A percentile compares a stretch with the other conserved stretches of the same genome.
Evolutionary conservation across 35 echinoderm and acorn worm species (phyloP).

Genomic region (Stichopus chloronotus): DNA sequence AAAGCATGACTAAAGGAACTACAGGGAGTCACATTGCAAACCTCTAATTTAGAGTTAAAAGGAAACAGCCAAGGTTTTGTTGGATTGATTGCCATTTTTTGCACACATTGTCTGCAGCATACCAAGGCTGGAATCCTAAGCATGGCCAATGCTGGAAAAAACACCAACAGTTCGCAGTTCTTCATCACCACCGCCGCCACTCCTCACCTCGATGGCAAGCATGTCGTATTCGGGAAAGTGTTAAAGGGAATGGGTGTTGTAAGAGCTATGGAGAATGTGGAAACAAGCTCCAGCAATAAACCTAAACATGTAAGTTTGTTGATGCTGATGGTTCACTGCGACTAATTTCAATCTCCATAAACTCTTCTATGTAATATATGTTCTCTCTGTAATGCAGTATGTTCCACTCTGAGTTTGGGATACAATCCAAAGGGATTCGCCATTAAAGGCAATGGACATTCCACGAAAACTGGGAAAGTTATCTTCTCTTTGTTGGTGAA

Average conservation of each 20-base stretch:
- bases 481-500: too few relatives aligned
- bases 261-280: constrained; percentile 56
- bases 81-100: too few relatives aligned
- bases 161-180: constrained; percentile 89
- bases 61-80: too few relatives aligned
- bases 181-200: constrained; percentile 79
- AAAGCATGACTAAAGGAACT: too few relatives aligned
- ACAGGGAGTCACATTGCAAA: too few relatives aligned
- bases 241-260: constrained; percentile 81
- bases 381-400: background rate
- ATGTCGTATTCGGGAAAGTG: constrained; percentile 82
- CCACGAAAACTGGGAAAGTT: too few relatives aligned
- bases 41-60: too few relatives aligned
- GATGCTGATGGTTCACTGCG: background rate
- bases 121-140: constrained; percentile 79
- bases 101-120: constrained; percentile 53
- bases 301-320: constrained; percentile 66
- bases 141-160: constrained; percentile 89
- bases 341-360: background rate
- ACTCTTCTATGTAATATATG: background rate
- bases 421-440: too few relatives aligned
- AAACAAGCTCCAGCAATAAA: constrained; percentile 51
- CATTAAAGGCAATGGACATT: too few relatives aligned
- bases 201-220: constrained; percentile 84
- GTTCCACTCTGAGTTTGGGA: too few relatives aligned